These are phyloP conservation scores for Cettia cetti DNA, from an alignment of 2,113 vertebrate genomes.

Conservation along the genomic window DNA sequence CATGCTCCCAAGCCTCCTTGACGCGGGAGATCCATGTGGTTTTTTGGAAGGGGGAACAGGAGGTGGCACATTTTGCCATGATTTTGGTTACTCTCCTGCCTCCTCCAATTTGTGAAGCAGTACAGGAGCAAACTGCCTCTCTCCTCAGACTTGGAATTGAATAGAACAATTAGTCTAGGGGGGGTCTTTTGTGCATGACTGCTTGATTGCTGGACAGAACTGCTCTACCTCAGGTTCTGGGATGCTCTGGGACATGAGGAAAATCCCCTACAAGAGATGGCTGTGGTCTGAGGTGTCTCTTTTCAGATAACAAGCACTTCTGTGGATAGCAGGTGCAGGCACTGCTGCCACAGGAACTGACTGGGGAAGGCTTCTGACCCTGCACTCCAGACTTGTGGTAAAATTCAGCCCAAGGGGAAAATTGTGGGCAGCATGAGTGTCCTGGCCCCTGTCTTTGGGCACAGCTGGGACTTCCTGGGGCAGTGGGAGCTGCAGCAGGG, in stretches of 20 bases:
- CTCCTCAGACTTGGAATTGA: not conserved
- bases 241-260: not conserved
- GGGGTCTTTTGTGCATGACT: not conserved
- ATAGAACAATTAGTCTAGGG: not conserved
- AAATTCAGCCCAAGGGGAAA: not conserved
- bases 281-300: fast-evolving
- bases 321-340: not conserved
- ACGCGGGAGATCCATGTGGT: not conserved
- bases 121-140: not conserved
- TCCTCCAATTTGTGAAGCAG: not conserved
- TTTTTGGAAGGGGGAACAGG: not conserved
- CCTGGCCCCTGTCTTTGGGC: not conserved
- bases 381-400: not conserved
- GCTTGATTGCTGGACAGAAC: not conserved
- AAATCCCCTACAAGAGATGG: not conserved
- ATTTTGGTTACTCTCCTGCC: not conserved
- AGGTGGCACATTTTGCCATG: not conserved
- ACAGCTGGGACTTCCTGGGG: not conserved
- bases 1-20: fast-evolving
- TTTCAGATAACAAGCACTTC: not conserved
- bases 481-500: not conserved
- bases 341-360: fast-evolving
- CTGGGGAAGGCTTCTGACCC: not conserved
- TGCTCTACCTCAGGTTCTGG: not conserved
- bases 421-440: not conserved